Conservation (phyloP, 2,888 invertebrate species). For the Caradrina clavipalpis region DNA sequence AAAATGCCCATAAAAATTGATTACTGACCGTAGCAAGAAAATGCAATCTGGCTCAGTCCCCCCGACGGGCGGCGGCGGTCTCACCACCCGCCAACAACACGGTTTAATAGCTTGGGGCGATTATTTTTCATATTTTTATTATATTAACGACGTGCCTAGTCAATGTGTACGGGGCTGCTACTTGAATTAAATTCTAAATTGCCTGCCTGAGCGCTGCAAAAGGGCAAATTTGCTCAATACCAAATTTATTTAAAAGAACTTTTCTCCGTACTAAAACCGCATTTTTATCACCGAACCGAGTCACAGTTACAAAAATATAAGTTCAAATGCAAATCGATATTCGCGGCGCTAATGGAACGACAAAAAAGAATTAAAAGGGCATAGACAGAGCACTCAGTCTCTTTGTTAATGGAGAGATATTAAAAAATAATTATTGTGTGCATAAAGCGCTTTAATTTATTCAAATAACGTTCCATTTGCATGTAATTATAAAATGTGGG, state of each 20-base stretch:
- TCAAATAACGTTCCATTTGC: conserved; percentile 54
- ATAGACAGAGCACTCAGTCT: conserved; percentile 56
- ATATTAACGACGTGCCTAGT: conserved; percentile 72
- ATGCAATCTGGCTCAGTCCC: conserved; percentile 84
- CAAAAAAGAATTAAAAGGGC: conserved; percentile 56
- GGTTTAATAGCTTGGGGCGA: conserved; percentile 80
- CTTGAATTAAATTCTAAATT: conserved; percentile 60
- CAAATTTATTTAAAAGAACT: conserved; percentile 12
- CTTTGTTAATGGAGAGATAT: conserved; percentile 67
- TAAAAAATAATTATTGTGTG: conserved; percentile 69
- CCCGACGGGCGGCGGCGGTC: conserved; percentile 60
- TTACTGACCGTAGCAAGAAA: conserved; percentile 88
- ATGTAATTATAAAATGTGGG: conserved; percentile 49
- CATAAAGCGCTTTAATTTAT: conserved; percentile 57
- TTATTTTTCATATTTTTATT: conserved; percentile 83
- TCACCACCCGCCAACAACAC: conserved; percentile 64
- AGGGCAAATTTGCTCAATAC: conserved; percentile 1
- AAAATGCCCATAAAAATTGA: conserved; percentile 89
- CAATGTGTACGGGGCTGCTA: conserved; percentile 58
- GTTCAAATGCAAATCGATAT: conserved; percentile 56
- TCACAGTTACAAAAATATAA: conserved; percentile 23
- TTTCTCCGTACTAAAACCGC: neutral
- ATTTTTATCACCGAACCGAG: conserved; percentile 14
- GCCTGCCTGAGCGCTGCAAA: conserved; percentile 17
- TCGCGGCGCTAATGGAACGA: conserved; percentile 61